Evolutionary conservation across 2,888 invertebrate species (phyloP).

Genomic region (Perithous albicinctus): DNA sequence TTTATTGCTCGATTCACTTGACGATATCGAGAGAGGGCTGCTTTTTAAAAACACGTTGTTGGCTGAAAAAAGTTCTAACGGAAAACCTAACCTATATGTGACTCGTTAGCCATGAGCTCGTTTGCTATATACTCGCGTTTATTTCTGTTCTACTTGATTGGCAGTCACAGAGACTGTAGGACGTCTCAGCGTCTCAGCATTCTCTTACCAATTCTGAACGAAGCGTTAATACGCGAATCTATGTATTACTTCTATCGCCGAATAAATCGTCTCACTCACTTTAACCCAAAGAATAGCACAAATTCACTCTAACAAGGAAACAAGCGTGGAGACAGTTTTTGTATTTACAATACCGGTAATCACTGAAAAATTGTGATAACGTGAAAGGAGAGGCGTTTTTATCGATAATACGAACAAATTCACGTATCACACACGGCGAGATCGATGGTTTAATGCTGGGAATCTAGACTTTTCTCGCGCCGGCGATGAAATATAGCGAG

Average conservation of each 20-base stretch:
- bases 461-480: no score
- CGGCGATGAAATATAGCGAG: no score
- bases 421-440: not conserved
- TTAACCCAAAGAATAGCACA: no score
- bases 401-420: not conserved
- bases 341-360: not conserved
- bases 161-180: not conserved
- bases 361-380: not conserved
- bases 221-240: not conserved
- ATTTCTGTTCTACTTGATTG: not conserved
- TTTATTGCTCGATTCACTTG: no score
- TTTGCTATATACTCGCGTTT: not conserved
- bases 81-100: conserved; percentile 48
- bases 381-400: no score
- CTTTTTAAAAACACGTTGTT: not conserved
- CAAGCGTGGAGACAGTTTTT: no score
- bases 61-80: not conserved
- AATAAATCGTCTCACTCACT: conserved; percentile 2
- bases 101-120: conserved; percentile 27
- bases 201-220: not conserved
- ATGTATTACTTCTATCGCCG: not conserved
- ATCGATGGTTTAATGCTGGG: no score
- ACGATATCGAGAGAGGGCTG: no score
- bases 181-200: not conserved
- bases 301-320: not conserved